Evolutionary conservation across 2,113 vertebrate species (phyloP), one percentile per base, ranked within the genome.

Genomic region (Salvelinus fontinalis): DNA sequence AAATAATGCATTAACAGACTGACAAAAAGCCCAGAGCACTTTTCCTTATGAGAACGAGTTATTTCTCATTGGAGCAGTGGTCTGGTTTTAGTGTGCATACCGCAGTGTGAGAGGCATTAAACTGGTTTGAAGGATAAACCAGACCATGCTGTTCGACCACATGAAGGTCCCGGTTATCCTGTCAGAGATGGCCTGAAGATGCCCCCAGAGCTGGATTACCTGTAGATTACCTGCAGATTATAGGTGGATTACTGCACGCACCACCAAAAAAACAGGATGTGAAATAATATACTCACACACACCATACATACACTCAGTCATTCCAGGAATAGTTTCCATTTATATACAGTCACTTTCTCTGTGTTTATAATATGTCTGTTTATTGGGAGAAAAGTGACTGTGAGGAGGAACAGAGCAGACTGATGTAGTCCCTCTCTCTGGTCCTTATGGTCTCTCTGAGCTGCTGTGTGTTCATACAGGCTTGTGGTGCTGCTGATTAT

Each of bases 181-280:
- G 9, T 51, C 69, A 70, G 71, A 76, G 73, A 81, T 31, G 54
- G 16, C 62, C 68, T 69, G 64, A 5, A 72, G 65, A 77, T 67
- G 57, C 67, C 71, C 75, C 71, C 77, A 75, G 48, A 67, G n/a
- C 14, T 51, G 64, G 51, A 79, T 75, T 75, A 73, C 1, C 27
- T 57, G 34, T 2, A 77, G 76, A 87, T 81, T 80, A 88, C 73
- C 71, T 71, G 62, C 75, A 69, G 74, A 87, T 80, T 78, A 88
- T 71, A 75, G 75, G 67, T 77, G 74, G 75, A 79, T 73, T 75
- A 79, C 81, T 48, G 69, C 74, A 67, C 49, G 76, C 24, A 39
- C 27, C 73, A 34, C 59, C 60, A 60, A 73, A 73, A 68, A 72
- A 60, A 75, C 75, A 66, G 74, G 60, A 80, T 78, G 73, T 81